Percentiles rank a stretch among this genome's conserved stretches.
Evolutionary conservation across 1,140 invertebrate genomes (phyloP).

Genomic region (Eriocheir sinensis): DNA sequence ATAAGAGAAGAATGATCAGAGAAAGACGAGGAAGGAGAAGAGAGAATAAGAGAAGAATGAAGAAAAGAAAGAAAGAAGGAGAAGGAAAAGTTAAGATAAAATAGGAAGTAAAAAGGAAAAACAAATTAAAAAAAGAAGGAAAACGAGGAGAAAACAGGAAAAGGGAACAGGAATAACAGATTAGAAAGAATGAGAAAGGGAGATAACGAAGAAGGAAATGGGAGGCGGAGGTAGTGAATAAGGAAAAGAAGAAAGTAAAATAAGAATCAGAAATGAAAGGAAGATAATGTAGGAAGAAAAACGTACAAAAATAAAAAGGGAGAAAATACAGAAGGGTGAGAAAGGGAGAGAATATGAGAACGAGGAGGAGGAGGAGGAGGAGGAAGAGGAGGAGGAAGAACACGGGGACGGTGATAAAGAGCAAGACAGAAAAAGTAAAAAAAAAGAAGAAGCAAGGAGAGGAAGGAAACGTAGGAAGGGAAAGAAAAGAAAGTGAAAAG

Average conservation of each 20-base stretch:
- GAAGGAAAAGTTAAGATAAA: no score
- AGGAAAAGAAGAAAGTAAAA: neutral
- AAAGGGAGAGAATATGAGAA: no score
- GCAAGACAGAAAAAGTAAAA: neutral
- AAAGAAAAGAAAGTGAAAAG: neutral
- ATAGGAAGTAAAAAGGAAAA: neutral
- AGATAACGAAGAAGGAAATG: neutral
- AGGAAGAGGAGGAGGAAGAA: neutral
- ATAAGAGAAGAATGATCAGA: neutral
- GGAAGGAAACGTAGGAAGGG: neutral
- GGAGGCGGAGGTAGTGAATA: no score
- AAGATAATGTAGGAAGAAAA: neutral
- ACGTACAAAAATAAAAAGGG: no score
- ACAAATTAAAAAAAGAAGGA: neutral
- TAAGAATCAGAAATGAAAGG: neutral
- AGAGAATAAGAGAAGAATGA: no score
- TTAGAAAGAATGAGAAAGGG: neutral
- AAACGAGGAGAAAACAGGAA: neutral
- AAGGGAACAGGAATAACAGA: neutral
- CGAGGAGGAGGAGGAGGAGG: neutral
- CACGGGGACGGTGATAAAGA: neutral
- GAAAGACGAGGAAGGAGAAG: neutral
- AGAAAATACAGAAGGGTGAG: no score
- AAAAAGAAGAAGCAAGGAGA: neutral
- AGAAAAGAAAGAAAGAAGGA: no score